Evolutionary conservation across 2,888 invertebrate species (phyloP), one percentile per base, ranked within the genome.

Genomic region (Cistogaster globosa): DNA sequence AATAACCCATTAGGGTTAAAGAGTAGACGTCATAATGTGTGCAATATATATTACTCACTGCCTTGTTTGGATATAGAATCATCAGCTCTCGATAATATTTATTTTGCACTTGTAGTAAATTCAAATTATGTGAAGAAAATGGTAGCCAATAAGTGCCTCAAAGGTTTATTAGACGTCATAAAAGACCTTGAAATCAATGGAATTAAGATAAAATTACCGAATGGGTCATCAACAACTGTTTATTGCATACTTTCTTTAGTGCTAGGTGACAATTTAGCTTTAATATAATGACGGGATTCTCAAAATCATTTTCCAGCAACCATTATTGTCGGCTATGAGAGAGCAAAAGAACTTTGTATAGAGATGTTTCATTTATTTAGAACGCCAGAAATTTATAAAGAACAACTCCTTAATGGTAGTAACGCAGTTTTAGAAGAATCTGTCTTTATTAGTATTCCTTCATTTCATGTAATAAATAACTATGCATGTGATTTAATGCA

Each of bases 1-100:
- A 76, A 76, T 57, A 76, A 76, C 16, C 65, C 76, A 7, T 32
- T 65, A 18, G 76, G 76, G 12, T 36, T 65, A 2, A 75, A 63
- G 45, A 45, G 51, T 14, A 74, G 32, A 36, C 51, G 38, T 20
- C 62, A 74, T 48, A 65, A 48, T 65, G 48, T 65, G 8, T 65
- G 65, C 14, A 63, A n/a, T n/a, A 45, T 45, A 45, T 45, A 16
- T 63, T 45, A 16, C 45, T 45, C 42, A 5, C 45, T 1, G 45
- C 63, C n/a, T 16, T 63, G 63, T 45, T 26, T 65, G 32, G 16
- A 65, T 65, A 26, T 26, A 14, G 14, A 65, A 26, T 65, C 65
- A 26, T 48, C 65, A 65, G 65, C 48, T 12, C 65, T 65, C 16
- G 65, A 65, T n/a, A 45, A 48, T 32, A 26, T 65, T n/a, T 65